These are phyloP conservation scores for Eurois occulta DNA, from an alignment of 2,888 invertebrate species.

Conservation along the genomic window DNA sequence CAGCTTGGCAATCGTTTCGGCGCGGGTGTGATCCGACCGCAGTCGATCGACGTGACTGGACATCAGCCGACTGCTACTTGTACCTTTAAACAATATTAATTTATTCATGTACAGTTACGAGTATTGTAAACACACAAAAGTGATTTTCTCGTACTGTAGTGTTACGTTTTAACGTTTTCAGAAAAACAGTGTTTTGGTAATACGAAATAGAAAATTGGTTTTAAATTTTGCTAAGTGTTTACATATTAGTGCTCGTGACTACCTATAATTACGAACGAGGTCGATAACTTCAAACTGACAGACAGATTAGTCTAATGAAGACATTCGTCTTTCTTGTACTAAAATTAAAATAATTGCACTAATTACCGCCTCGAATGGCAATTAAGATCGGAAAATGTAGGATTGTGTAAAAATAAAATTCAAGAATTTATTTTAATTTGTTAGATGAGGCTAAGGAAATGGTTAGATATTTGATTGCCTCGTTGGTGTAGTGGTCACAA, in stretches of 20 bases:
- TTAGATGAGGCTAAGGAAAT: slow-evolving; percentile 6
- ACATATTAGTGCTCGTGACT: background rate
- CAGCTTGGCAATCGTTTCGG: no score
- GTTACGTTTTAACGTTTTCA: no score
- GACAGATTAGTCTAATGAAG: slow-evolving; percentile 16
- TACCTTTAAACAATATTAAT: no score
- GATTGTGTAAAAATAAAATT: background rate
- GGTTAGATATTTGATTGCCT: no score
- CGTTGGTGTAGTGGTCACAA: no score
- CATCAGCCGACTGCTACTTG: no score
- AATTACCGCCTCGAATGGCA: background rate
- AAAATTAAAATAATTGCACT: slow-evolving; percentile 22
- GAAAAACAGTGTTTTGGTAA: background rate
- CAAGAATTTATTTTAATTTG: slow-evolving; percentile 3
- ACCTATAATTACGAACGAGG: background rate
- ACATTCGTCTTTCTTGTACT: slow-evolving; percentile 10
- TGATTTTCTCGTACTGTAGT: no score
- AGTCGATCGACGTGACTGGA: no score
- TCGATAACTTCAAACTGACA: background rate
- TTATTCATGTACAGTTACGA: no score
- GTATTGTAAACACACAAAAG: no score
- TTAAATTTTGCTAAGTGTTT: background rate
- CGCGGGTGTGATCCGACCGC: no score
- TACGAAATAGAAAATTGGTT: background rate
- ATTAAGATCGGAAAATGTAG: background rate